Base-by-base conservation (phyloP, 2,888 invertebrate genomes). In the Operophtera brumata region DNA sequence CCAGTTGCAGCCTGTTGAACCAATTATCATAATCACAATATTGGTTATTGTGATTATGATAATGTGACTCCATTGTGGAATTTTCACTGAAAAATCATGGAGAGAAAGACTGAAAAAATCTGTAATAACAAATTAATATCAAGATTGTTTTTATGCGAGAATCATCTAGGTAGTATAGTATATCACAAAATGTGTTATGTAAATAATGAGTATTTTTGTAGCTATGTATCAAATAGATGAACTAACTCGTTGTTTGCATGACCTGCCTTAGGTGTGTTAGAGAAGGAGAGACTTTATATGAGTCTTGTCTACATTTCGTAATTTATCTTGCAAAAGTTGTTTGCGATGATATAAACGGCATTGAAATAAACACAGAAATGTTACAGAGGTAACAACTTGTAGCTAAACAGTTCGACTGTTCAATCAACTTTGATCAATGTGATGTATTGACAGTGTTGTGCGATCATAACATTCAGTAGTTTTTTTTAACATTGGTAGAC, bases 1-100 rank as follows among this genome's bases (percentile, higher is more conserved):
- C 52, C 51, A 58, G 62, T 59, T 63, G 69, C 63, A 61, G 65
- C 64, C 60, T 61, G 50, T 55, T 60, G 43, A 54, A 58, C 65
- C 70, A 30, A 46, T 75, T n/a, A n/a, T n/a, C n/a, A n/a, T n/a
- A 43, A 49, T 14, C 37, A 51, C 43, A 34, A 36, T 26, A 9
- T 8, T 46, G 45, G 14, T 10, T 32, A 34, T 34, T 46, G 25
- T 26, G 36, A 30, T 8, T 6, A 30, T 30, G 9, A 8, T n/a
- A n/a, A n/a, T n/a, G n/a, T n/a, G n/a, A n/a, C n/a, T n/a, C n/a
- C n/a, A n/a, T n/a, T n/a, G n/a, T n/a, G n/a, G n/a, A n/a, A n/a
- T n/a, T n/a, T n/a, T n/a, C n/a, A n/a, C n/a, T n/a, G n/a, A n/a
- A n/a, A n/a, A n/a, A n/a, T n/a, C 20, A 20, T 20, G 20, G 4